phyloP scores from a whole-genome alignment of 2,113 vertebrate species.

The Perognathus longimembris region DNA sequence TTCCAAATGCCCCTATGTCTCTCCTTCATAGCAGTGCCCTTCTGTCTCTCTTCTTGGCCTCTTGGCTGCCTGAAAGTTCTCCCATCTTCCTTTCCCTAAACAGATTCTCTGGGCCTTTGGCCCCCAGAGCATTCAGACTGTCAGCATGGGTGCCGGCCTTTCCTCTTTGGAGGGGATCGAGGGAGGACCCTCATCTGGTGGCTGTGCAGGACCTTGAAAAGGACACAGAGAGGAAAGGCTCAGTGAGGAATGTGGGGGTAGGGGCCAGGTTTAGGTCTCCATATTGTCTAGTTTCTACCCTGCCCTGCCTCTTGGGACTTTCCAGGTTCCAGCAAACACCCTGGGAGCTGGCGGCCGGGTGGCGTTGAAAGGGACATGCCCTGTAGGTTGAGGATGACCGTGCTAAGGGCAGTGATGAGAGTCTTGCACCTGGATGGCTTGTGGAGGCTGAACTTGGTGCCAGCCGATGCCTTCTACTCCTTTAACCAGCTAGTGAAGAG shows the following conservation, averaged over 20 bases:
- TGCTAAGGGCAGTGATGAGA: not conserved
- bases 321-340: no score
- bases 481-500: no score
- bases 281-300: not conserved
- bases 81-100: not conserved
- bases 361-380: not conserved
- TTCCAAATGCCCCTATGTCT: accelerated
- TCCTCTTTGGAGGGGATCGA: not conserved
- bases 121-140: not conserved
- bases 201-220: not conserved
- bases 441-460: no score
- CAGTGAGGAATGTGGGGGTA: not conserved
- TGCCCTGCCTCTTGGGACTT: not conserved
- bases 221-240: not conserved
- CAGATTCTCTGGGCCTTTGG: not conserved
- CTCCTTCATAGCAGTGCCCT: accelerated
- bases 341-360: not conserved
- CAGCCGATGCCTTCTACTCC: no score
- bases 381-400: not conserved
- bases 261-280: accelerated
- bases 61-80: not conserved
- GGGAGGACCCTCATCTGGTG: not conserved
- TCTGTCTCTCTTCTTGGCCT: not conserved
- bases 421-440: not conserved
- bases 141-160: not conserved